A percentile compares a stretch with the other conserved stretches of the same genome.
Conservation (phyloP, 2,888 invertebrate genomes). For the Papilio elwesi region DNA sequence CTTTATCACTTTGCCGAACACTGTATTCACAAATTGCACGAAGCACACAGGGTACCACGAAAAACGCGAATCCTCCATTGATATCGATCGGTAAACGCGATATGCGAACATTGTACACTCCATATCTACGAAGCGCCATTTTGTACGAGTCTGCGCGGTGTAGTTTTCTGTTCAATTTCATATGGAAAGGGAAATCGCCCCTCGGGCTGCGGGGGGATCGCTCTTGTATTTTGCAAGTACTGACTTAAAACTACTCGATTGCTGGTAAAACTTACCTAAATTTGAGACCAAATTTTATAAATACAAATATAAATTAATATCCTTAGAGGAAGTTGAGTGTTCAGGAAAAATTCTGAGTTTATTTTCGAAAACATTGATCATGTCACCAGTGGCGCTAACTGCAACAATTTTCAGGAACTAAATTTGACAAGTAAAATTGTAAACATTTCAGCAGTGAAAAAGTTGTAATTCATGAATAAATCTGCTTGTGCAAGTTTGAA, state of each 20-base stretch:
- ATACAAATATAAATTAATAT: slow-evolving; percentile 54
- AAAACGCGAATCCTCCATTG: slow-evolving; percentile 82
- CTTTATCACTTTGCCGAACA: slow-evolving; percentile 73
- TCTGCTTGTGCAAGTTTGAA: not conserved
- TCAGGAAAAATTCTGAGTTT: slow-evolving; percentile 75
- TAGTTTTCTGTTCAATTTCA: slow-evolving; percentile 62
- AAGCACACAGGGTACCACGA: slow-evolving; percentile 77
- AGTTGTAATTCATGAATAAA: slow-evolving; percentile 16
- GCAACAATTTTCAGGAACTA: slow-evolving; percentile 61
- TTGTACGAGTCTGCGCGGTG: slow-evolving; percentile 88
- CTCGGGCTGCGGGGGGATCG: slow-evolving; percentile 77
- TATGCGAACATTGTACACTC: slow-evolving; percentile 76
- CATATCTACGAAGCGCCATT: slow-evolving; percentile 86
- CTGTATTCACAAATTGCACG: slow-evolving; percentile 71
- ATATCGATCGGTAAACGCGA: slow-evolving; percentile 87
- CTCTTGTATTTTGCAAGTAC: slow-evolving; percentile 59
- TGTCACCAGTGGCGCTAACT: slow-evolving; percentile 73
- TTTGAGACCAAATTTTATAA: slow-evolving; percentile 52
- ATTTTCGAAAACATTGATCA: slow-evolving; percentile 81
- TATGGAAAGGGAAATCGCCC: slow-evolving; percentile 81
- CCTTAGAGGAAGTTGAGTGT: slow-evolving; percentile 54
- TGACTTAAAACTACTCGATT: slow-evolving; percentile 46
- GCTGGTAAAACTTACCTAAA: slow-evolving; percentile 65
- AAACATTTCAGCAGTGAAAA: slow-evolving; percentile 54
- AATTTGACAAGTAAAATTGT: slow-evolving; percentile 65